These are phyloP conservation scores for Nemotelus nigrinus DNA, from an alignment of 2,888 invertebrate genomes.

Conservation along the genomic window DNA sequence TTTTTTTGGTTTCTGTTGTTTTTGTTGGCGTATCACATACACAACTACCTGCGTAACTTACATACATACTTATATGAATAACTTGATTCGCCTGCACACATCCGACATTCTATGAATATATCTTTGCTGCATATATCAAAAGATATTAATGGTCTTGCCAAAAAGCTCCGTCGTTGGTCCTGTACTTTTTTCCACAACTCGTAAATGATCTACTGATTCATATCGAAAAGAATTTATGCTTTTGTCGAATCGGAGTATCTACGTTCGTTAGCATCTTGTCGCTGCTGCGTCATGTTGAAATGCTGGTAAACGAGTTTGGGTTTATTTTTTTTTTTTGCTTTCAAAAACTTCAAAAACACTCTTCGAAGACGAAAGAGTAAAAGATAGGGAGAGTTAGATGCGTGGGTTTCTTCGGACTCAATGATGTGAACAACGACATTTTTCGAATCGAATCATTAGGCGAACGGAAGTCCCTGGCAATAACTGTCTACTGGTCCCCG, in stretches of 20 bases:
- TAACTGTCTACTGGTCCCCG: background rate
- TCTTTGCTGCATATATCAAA: background rate
- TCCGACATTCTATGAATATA: background rate
- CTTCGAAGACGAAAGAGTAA: slow-evolving; percentile 8
- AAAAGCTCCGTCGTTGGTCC: slow-evolving; percentile 41
- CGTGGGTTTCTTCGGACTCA: background rate
- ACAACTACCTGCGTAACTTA: background rate
- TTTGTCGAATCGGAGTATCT: background rate
- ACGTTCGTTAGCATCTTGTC: background rate
- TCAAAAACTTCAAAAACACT: background rate
- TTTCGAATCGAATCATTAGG: background rate
- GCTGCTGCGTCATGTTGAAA: slow-evolving; percentile 16
- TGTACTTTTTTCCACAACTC: background rate
- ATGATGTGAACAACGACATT: background rate
- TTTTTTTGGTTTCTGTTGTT: background rate
- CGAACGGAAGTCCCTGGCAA: slow-evolving; percentile 30
- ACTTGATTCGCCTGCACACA: background rate
- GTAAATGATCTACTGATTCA: slow-evolving; percentile 40
- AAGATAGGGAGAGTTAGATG: background rate
- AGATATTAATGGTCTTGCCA: slow-evolving; percentile 31
- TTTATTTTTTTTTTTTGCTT: background rate
- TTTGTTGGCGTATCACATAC: no score
- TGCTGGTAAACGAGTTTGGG: slow-evolving; percentile 29
- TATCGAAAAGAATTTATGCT: slow-evolving; percentile 44
- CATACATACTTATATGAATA: background rate